A percentile compares a stretch with the other conserved stretches of the same genome.
These are phyloP conservation scores for Oreochromis tanganicae DNA, from an alignment of 2,113 vertebrate genomes.

Conservation along the genomic window DNA sequence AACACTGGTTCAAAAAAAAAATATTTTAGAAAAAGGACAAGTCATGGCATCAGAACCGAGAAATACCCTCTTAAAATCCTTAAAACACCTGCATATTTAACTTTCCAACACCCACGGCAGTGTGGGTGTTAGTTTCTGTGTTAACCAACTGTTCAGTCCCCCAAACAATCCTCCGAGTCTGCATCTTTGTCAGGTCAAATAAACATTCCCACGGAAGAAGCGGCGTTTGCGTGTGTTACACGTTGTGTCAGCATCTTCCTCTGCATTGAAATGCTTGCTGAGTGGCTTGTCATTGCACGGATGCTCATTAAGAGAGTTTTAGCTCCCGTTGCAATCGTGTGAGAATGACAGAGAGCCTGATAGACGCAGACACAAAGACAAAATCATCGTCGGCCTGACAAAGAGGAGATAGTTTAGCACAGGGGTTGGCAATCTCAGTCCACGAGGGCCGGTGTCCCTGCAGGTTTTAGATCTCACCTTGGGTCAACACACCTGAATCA, in stretches of 20 bases:
- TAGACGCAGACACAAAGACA: slow-evolving; percentile 16
- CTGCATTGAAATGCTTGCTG: slow-evolving; percentile 11
- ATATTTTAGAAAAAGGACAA: neutral
- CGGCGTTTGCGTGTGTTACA: slow-evolving; percentile 20
- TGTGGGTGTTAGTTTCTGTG: neutral
- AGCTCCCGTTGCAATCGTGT: slow-evolving; percentile 22
- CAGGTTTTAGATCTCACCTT: no score
- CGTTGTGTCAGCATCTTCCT: slow-evolving; percentile 35
- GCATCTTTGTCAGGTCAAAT: slow-evolving; percentile 45
- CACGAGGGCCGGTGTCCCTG: no score
- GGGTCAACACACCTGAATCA: no score
- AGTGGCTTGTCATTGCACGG: slow-evolving; percentile 29
- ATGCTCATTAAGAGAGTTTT: slow-evolving; percentile 53
- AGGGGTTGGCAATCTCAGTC: no score
- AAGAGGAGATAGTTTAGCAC: neutral
- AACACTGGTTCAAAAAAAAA: neutral
- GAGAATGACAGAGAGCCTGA: slow-evolving; percentile 31
- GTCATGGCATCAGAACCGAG: neutral
- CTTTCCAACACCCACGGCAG: neutral
- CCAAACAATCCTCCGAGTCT: neutral
- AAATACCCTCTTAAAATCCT: neutral
- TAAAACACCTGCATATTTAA: neutral
- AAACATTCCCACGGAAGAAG: slow-evolving; percentile 43
- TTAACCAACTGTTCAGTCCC: neutral
- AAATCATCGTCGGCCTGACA: slow-evolving; percentile 6